Conservation (phyloP, 2,113 vertebrate genomes). For the Prietella phreatophila region DNA sequence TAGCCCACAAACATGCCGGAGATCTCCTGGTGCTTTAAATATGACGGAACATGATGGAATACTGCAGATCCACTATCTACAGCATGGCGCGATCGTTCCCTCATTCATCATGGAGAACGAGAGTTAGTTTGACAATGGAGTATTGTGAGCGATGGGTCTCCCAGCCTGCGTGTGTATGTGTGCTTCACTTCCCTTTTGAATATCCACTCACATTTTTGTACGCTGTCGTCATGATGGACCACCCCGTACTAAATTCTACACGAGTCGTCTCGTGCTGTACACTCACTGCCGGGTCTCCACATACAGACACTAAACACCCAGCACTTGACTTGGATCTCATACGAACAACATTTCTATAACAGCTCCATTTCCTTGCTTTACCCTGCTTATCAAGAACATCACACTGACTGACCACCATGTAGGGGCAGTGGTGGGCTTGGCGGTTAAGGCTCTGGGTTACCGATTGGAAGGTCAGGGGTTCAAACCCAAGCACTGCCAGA, state of each 20-base stretch:
- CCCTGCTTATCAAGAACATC: neutral
- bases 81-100: neutral
- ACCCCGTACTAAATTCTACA: slow-evolving; percentile 64
- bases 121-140: slow-evolving; percentile 60
- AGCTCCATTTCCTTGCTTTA: neutral
- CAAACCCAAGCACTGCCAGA: too few species aligned
- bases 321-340: neutral
- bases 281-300: slow-evolving; percentile 19
- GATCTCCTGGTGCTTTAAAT: neutral
- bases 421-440: too few species aligned
- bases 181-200: slow-evolving; percentile 46
- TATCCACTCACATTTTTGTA: slow-evolving; percentile 70
- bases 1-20: slow-evolving; percentile 66
- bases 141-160: slow-evolving; percentile 65
- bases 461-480: too few species aligned
- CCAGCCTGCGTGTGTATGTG: slow-evolving; percentile 50
- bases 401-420: too few species aligned
- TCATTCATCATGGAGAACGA: slow-evolving; percentile 45
- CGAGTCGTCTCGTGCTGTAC: slow-evolving; percentile 54
- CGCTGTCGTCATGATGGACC: slow-evolving; percentile 66
- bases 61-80: neutral
- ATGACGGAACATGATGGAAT: neutral
- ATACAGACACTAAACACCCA: neutral
- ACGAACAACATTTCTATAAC: neutral
- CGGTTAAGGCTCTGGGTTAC: too few species aligned